Percentiles rank a stretch among this genome's conserved stretches.
These are phyloP conservation scores for Macropodus opercularis DNA, from an alignment of 2,797 vertebrate species.

Conservation along the genomic window DNA sequence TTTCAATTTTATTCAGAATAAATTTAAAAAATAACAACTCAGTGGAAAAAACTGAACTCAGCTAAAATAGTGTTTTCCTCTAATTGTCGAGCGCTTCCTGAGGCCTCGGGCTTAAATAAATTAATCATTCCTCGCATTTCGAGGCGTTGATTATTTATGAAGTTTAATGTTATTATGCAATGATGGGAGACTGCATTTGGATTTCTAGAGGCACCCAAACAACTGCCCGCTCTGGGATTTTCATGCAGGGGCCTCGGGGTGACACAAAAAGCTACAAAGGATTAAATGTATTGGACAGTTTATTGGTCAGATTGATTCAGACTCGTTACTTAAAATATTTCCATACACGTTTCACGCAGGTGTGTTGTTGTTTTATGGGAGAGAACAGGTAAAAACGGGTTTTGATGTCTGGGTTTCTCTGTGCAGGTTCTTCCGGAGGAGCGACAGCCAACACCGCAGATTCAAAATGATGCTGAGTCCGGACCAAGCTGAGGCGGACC, in stretches of 20 bases:
- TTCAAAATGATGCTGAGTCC: slow-evolving; percentile 97
- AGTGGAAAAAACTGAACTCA: background rate
- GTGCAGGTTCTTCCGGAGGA: slow-evolving; percentile 38
- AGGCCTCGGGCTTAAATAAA: slow-evolving; percentile 32
- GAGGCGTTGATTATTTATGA: slow-evolving; percentile 61
- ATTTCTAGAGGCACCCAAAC: slow-evolving; percentile 24
- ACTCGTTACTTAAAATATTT: background rate
- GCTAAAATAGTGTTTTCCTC: background rate
- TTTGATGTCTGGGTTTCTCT: background rate
- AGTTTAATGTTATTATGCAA: slow-evolving; percentile 64
- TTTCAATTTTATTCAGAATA: slow-evolving; percentile 20
- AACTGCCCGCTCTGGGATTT: slow-evolving; percentile 8
- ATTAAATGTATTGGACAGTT: background rate
- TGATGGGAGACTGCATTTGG: slow-evolving; percentile 5
- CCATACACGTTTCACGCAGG: background rate
- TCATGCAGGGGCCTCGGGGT: slow-evolving; percentile 31
- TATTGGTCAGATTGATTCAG: background rate
- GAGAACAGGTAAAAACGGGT: background rate
- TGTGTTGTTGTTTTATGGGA: background rate
- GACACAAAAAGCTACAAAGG: slow-evolving; percentile 12
- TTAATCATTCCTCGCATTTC: slow-evolving; percentile 25
- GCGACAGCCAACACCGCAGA: slow-evolving; percentile 29
- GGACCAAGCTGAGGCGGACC: slow-evolving; percentile 92
- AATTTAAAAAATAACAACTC: background rate
- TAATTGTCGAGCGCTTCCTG: background rate